Base-by-base conservation (phyloP, 2,113 vertebrate genomes). In the Heliornis fulica region DNA sequence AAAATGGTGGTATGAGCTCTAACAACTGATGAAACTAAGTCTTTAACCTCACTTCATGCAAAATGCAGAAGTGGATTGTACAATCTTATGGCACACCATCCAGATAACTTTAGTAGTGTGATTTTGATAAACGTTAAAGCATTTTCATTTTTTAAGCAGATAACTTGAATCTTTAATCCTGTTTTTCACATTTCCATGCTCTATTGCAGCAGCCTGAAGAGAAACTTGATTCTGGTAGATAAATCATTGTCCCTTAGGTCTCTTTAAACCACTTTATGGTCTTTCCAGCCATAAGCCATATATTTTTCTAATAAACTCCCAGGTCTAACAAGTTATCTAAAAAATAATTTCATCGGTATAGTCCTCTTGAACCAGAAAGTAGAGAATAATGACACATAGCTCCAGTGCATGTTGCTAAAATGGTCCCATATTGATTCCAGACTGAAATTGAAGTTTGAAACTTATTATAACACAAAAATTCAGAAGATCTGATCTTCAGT, bases 231-330 rank as follows among this genome's bases (percentile, higher is more conserved):
- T 93, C 89, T 87, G 74, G 84, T 61, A 91, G 93, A 91, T 96
- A 96, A 97, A 94, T 94, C 89, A 63, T 60, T 93, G 87, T 91
- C 93, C 93, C 89, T 76, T 54, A 93, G 91, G 91, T 71, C 79
- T 94, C 87, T 87, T 96, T 93, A 96, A 97, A 87, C 74, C 57
- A 48, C 78, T 96, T 96, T 93, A 95, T 92, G 65, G 81, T 76
- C 61, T 94, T 96, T 85, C 75, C 83, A 94, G 84, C 63, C 60
- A 54, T 90, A 94, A 95, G 81, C 81, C 70, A 36, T 96, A 74
- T 93, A 83, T 94, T 96, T 94, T 96, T 93, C 85, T 89, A 91
- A 91, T 96, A 95, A 93, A 96, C 81, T 94, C 81, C 53, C 69
- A 72, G 40, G 26, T 87, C 63, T 96, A 96, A 89, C 57, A 83